Evolutionary conservation across 2,797 vertebrate species (phyloP).

Genomic region (Jordanella pulchra): DNA sequence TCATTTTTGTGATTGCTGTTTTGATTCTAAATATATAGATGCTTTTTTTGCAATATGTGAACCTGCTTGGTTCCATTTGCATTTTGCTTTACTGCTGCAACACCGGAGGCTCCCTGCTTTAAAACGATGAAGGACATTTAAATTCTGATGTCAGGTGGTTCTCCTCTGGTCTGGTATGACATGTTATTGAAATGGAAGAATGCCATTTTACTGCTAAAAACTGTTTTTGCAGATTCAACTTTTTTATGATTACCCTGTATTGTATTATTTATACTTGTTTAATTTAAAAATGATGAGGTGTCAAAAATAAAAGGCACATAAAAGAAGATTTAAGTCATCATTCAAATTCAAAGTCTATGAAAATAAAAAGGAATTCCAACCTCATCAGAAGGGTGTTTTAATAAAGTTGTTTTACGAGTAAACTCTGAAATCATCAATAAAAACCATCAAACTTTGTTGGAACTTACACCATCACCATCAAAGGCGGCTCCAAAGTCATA

Average conservation of each 20-base stretch:
- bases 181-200: not conserved
- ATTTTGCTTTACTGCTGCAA: too few species aligned
- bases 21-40: too few species aligned
- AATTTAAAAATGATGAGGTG: not conserved
- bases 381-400: not conserved
- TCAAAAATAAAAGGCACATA: not conserved
- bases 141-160: not conserved
- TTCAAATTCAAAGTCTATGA: not conserved
- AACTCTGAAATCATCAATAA: not conserved
- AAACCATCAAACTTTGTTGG: not conserved
- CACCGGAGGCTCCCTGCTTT: too few species aligned
- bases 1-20: too few species aligned
- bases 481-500: constrained; percentile 98
- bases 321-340: not conserved
- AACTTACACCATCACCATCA: constrained; percentile 94
- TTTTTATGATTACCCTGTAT: not conserved
- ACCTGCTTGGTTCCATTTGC: too few species aligned
- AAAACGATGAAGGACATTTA: too few species aligned
- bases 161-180: not conserved
- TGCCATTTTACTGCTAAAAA: too few species aligned
- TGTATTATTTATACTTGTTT: not conserved
- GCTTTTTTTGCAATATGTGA: too few species aligned
- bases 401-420: not conserved
- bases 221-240: too few species aligned
- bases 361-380: not conserved